Evolutionary conservation across 2,888 invertebrate genomes (phyloP), one percentile per base, ranked within the genome.

Genomic region (Gymnoscelis rufifasciata): DNA sequence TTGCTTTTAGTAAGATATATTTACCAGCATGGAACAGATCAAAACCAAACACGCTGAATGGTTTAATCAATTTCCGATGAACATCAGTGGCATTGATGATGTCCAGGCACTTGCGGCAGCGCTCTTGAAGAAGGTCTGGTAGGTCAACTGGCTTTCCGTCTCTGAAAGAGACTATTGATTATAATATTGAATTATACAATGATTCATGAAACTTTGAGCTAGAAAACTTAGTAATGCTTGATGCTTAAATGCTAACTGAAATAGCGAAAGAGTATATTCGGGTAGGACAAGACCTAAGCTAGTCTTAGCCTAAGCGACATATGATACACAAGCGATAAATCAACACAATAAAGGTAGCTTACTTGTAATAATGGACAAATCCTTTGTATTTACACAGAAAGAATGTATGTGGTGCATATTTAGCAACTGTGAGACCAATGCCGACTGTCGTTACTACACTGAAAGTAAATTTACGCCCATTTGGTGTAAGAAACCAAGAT

Each of bases 41-140:
- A 74, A 93, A 93, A 13, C 95, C 95, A 80, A 89, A 90, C 1
- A 92, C 92, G 55, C 90, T 90, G 65, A 95, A 96, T 0, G 94
- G 92, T 51, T 89, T 79, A 31, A 92, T 82, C 13, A 89, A 64
- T 50, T 83, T 83, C 19, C 77, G 78, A 35, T 91, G 86, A 5
- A 78, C 57, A 10, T 87, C 73, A 0, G 86, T 54, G 1, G 94
- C 46, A n/a, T 91, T 74, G 8, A 94, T 65, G 47, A 92, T 83
- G 27, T 91, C 83, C 38, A 93, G 52, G 30, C 93, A 92, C 62
- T 89, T 88, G 6, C 91, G 66, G 51, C 90, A 90, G 14, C 90
- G 79, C 2, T 87, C 65, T 26, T 71, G 52, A 7, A 93, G 67
- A 49, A 86, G 77, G 33, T 81, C 68, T 0, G 90, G 66, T 6